A percentile compares a stretch with the other conserved stretches of the same genome.
Evolutionary conservation across 1,140 invertebrate genomes (phyloP).

Genomic region (Rhynchophorus ferrugineus): DNA sequence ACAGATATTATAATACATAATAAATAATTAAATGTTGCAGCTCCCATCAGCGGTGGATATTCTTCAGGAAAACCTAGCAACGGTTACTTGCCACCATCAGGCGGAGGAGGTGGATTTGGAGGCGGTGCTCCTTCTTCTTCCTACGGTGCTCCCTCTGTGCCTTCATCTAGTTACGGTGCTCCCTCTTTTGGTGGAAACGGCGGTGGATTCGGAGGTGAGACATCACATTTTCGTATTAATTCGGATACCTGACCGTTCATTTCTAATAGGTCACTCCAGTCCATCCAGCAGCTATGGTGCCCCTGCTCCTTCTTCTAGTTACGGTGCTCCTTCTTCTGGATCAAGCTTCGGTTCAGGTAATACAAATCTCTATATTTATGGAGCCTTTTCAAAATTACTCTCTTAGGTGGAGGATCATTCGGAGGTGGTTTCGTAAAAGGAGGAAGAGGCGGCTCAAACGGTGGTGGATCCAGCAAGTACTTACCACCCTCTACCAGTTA

Average conservation of each 20-base stretch:
- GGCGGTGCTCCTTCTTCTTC: constrained; percentile 38
- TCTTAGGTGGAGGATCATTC: constrained; percentile 10
- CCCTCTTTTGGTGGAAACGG: constrained; percentile 29
- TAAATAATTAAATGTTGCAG: neutral
- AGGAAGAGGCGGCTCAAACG: constrained; percentile 6
- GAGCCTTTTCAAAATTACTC: neutral
- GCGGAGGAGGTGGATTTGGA: constrained; percentile 8
- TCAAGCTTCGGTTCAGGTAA: neutral
- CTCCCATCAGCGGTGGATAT: constrained; percentile 27
- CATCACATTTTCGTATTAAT: neutral
- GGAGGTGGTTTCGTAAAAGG: constrained; percentile 27
- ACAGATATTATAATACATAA: no score
- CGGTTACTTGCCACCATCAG: constrained; percentile 32
- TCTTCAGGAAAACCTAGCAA: constrained; percentile 29
- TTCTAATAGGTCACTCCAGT: constrained; percentile 4
- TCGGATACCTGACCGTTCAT: constrained; percentile 21
- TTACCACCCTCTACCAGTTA: constrained; percentile 31
- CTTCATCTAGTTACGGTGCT: constrained; percentile 43
- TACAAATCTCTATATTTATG: no score
- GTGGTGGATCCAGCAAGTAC: constrained; percentile 40
- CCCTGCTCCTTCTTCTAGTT: constrained; percentile 34
- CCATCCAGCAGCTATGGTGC: constrained; percentile 33
- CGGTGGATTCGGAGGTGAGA: constrained; percentile 28
- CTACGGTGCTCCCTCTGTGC: constrained; percentile 38
- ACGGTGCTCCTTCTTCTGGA: constrained; percentile 35